These are phyloP conservation scores for Rhinoptilus africanus DNA, from an alignment of 2,113 vertebrate species.

Conservation along the genomic window DNA sequence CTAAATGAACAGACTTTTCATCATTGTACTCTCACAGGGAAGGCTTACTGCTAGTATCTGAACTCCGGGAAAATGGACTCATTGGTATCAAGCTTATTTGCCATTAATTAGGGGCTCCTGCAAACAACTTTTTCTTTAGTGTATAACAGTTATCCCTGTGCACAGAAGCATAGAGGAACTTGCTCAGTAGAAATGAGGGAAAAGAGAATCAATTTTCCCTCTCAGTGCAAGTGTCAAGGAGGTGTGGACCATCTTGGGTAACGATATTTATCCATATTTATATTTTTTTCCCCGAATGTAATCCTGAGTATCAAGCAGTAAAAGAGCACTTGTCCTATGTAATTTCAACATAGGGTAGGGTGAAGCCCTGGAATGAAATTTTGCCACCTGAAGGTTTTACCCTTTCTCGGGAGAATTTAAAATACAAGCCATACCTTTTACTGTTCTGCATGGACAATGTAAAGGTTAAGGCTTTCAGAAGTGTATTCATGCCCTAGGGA, in stretches of 20 bases:
- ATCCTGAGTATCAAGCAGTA: neutral
- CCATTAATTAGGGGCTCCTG: neutral
- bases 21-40: neutral
- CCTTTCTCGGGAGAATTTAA: neutral
- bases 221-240: rapidly evolving
- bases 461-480: neutral
- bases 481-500: neutral
- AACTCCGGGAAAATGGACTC: neutral
- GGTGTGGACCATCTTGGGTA: neutral
- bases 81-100: neutral
- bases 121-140: neutral
- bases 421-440: neutral
- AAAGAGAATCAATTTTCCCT: neutral
- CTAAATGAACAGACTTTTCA: slow-evolving; percentile 12
- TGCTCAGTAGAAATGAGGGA: neutral
- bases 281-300: neutral
- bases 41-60: neutral
- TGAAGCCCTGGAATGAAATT: neutral
- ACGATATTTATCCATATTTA: neutral
- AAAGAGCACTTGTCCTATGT: neutral
- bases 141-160: neutral
- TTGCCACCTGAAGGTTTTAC: neutral
- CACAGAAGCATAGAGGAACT: neutral
- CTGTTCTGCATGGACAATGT: neutral
- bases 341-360: neutral